phyloP scores from a whole-genome alignment of 2,888 invertebrate genomes.

The Andrena minutula region DNA sequence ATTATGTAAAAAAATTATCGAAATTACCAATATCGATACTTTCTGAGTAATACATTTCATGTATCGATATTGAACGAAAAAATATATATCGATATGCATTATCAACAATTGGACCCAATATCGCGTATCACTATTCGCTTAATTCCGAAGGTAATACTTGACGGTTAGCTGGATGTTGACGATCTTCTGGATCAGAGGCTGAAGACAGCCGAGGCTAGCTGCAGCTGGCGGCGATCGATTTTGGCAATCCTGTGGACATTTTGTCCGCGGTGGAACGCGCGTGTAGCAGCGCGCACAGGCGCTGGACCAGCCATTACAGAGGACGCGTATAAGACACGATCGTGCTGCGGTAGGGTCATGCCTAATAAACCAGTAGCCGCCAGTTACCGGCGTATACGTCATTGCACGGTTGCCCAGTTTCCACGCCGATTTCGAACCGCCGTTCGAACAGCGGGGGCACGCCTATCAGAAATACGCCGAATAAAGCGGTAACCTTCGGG shows the following conservation, averaged over 20 bases:
- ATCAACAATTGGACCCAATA: too few species aligned
- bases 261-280: constrained; percentile 57
- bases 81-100: too few species aligned
- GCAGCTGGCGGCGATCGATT: constrained; percentile 50
- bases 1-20: too few species aligned
- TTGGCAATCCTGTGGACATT: constrained; percentile 56
- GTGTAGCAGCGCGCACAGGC: constrained; percentile 33
- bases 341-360: constrained; percentile 73
- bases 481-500: constrained; percentile 25
- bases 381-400: constrained; percentile 61
- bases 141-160: too few species aligned
- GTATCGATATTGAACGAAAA: too few species aligned
- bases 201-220: too few species aligned
- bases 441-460: constrained; percentile 16
- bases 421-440: constrained; percentile 51
- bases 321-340: constrained; percentile 72
- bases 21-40: too few species aligned
- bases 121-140: too few species aligned
- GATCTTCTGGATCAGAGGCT: too few species aligned
- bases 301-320: constrained; percentile 60
- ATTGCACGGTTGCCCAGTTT: constrained; percentile 58
- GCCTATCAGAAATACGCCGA: constrained; percentile 46
- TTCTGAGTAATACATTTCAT: too few species aligned
- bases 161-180: too few species aligned
- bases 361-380: constrained; percentile 73